Evolutionary conservation across 2,888 invertebrate species (phyloP), one percentile per base, ranked within the genome.

Genomic region (Dynastes hyllus): DNA sequence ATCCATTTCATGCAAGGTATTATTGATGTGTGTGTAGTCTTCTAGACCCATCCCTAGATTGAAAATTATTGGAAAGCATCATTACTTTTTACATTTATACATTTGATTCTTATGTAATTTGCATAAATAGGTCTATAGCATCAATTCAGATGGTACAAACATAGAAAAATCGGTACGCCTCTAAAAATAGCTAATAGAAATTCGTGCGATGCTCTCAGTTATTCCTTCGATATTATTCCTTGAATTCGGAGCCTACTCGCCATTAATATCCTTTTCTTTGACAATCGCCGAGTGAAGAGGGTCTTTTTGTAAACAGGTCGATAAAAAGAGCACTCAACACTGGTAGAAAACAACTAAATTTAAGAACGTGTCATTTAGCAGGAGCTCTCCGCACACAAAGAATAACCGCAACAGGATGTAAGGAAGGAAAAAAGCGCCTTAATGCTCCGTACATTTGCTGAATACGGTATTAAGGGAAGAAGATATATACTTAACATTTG

Each of bases 361-460:
- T 75, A 63, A 75, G 73, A 75, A 75, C 73, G 61, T 75, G 73
- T 75, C 73, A 75, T 75, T 75, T 75, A 75, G 73, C 73, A 75
- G 73, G 27, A 63, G 55, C 53, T 16, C 66, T n/a, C 29, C 61
- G 61, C 45, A 61, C 61, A 75, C 73, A 75, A 75, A 75, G 73
- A 75, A 75, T 75, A 75, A 61, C 73, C 73, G 61, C 61, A 50
- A 61, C 61, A 75, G 73, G 73, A 75, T 50, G 73, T 61, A 75
- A 75, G 58, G 55, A 75, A 75, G 61, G 45, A 61, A 50, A 69
- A 69, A 75, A 50, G 45, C 61, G 27, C 61, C 40, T 75, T 75
- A 75, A 75, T 75, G 73, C 58, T 27, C 73, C 61, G 73, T 61
- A 75, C 73, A 63, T 75, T 75, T 50, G 27, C 45, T 63, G 73